Base-by-base conservation (phyloP, 2,888 invertebrate genomes). In the Platycnemis pennipes region DNA sequence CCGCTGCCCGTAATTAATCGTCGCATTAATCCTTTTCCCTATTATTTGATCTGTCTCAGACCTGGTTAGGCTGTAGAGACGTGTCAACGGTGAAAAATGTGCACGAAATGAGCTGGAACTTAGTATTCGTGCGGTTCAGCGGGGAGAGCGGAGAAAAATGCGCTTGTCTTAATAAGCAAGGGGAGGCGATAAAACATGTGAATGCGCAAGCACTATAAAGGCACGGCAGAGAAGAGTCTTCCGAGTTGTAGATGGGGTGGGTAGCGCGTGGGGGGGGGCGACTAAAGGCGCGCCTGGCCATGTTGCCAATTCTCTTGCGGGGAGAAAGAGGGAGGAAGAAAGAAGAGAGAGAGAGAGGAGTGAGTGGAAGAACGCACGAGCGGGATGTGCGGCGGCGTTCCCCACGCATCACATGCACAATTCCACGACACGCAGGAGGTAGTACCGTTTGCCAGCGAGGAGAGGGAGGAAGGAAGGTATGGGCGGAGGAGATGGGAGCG, bases 321-420 rank as follows among this genome's bases (percentile, higher is more conserved):
- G 31, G 26, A 1, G 77, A 26, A 3, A 26, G n/a, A 1, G 26
- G 77, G 77, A 77, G 1, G 86, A 42, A 5, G 86, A n/a, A 63
- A 26, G 26, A 63, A 63, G 3, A n/a, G n/a, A 63, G 16, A 16
- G 5, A 16, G 46, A 26, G 45, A 88, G 46, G 11, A 2, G 31
- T 85, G 26, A 49, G 49, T 37, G 87, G 53, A 87, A 42, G 16
- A 86, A 86, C 46, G 88, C 16, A 46, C 46, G 46, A 5, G 44
- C 42, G 44, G 87, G 45, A 87, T 19, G 26, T 45, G 44, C 19
- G 63, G 63, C n/a, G 53, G 56, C 53, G 89, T 53, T 53, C 49
- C 89, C 89, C 89, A 89, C 89, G 89, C 89, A 89, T 56, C 56
- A 53, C 89, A 26, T 89, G 49, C 89, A 56, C 89, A 56, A 89